Evolutionary conservation across 1,140 invertebrate species (phyloP), one percentile per base, ranked within the genome.

Genomic region (Limonius californicus): DNA sequence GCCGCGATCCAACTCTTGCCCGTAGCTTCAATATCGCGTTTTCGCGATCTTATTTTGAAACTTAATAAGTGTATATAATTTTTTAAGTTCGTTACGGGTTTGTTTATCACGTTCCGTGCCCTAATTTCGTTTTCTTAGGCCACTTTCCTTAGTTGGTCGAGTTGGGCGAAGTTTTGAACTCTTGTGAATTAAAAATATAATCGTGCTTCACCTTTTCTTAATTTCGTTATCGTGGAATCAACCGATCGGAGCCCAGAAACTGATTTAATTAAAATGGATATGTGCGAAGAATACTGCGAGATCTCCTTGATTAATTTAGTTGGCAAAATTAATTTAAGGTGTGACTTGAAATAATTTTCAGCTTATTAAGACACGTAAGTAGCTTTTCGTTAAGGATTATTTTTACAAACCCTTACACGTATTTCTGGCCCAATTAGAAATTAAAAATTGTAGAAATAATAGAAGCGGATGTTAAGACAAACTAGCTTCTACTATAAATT

Each of bases 41-140:
- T 50, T 50, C 45, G 45, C 45, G 45, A 50, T 50, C 45, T 50
- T 50, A 50, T 50, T 50, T 50, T 50, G 42, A 50, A 50, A 50
- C 16, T 50, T 50, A 50, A 50, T 50, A 50, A 19, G 15, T 50
- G 45, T 50, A 50, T 21, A 50, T 50, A 50, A 50, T 50, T 50
- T 50, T 50, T 50, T 50, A 50, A 7, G 45, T 50, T 50, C 2
- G 23, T 27, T 39, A 39, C 3, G 3, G 16, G 11, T 50, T 50
- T 18, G n/a, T 50, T 50, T 50, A 18, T 50, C 1, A 18, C 7
- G 4, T 18, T 50, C 3, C 16, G 8, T 7, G 20, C 2, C 19
- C 1, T 2, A 19, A 19, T 18, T 50, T 50, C 15, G 19, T 11
- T 7, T 50, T 18, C 12, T 3, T 2, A 50, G 8, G 3, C 2